Conservation (phyloP, 2,888 invertebrate species). For the Xestoiulus laeticollis region DNA sequence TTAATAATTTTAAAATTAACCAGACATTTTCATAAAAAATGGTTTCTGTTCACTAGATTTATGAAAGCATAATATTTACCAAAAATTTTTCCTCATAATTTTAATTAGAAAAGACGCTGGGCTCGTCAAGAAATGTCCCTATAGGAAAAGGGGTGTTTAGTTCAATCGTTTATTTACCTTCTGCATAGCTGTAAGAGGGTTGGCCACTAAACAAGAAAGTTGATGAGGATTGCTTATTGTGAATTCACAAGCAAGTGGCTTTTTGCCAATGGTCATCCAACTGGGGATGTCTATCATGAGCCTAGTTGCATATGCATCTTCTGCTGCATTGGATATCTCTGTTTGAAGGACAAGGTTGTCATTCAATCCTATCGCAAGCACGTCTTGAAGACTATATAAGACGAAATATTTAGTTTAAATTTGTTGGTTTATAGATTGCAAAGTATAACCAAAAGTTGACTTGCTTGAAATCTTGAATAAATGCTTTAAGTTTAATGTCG, state of each 20-base stretch:
- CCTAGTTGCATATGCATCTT: constrained; percentile 45
- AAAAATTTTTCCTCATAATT: too few relatives aligned
- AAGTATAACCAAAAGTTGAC: too few relatives aligned
- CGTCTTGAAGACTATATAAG: neutral
- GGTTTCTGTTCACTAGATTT: too few relatives aligned
- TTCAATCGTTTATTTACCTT: neutral
- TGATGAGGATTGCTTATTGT: neutral
- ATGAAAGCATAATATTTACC: too few relatives aligned
- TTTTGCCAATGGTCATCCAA: constrained; percentile 51
- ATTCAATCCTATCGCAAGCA: constrained; percentile 39
- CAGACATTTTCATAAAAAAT: too few relatives aligned
- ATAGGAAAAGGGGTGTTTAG: too few relatives aligned
- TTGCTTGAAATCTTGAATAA: neutral
- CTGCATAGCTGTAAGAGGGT: constrained; percentile 34
- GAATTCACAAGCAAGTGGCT: constrained; percentile 45
- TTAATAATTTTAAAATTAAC: too few relatives aligned
- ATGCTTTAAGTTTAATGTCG: too few relatives aligned
- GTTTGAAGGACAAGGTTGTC: constrained; percentile 41
- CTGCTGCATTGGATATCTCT: constrained; percentile 43
- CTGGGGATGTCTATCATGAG: constrained; percentile 35
- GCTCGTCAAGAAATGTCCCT: too few relatives aligned
- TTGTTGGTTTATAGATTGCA: too few relatives aligned
- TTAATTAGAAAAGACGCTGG: too few relatives aligned
- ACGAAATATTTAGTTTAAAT: neutral
- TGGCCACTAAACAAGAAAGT: constrained; percentile 39